phyloP scores from a whole-genome alignment of 2,797 vertebrate genomes.

The Dermochelys coriacea region DNA sequence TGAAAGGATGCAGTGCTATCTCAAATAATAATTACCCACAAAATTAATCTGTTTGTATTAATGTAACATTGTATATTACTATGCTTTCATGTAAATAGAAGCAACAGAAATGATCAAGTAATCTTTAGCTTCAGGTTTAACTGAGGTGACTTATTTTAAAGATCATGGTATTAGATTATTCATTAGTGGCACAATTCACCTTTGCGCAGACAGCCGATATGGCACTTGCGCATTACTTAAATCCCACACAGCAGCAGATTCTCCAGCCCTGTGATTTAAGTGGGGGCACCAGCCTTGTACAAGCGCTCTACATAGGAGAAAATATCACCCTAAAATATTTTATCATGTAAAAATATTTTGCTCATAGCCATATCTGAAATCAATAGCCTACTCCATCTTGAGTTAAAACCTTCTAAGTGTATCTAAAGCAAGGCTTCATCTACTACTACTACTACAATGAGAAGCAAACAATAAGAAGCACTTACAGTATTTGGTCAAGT shows the following conservation, averaged over 20 bases:
- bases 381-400: background rate
- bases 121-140: constrained; percentile 65
- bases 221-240: background rate
- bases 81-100: constrained; percentile 72
- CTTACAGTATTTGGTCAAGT: background rate
- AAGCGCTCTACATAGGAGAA: background rate
- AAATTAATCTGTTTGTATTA: constrained; percentile 72
- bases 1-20: constrained; percentile 66
- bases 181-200: constrained; percentile 50
- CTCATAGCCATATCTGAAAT: background rate
- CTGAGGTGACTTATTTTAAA: constrained; percentile 76
- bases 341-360: background rate
- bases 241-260: background rate
- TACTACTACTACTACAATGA: background rate
- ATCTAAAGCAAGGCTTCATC: background rate
- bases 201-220: background rate
- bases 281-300: background rate
- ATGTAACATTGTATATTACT: constrained; percentile 60
- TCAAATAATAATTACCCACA: constrained; percentile 65
- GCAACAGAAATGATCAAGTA: constrained; percentile 73
- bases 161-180: constrained; percentile 61
- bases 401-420: constrained; percentile 12
- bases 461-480: background rate
- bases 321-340: background rate
- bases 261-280: background rate